These are phyloP conservation scores for Dicrostonyx torquatus DNA, from an alignment of 2,797 vertebrate species.

Conservation along the genomic window DNA sequence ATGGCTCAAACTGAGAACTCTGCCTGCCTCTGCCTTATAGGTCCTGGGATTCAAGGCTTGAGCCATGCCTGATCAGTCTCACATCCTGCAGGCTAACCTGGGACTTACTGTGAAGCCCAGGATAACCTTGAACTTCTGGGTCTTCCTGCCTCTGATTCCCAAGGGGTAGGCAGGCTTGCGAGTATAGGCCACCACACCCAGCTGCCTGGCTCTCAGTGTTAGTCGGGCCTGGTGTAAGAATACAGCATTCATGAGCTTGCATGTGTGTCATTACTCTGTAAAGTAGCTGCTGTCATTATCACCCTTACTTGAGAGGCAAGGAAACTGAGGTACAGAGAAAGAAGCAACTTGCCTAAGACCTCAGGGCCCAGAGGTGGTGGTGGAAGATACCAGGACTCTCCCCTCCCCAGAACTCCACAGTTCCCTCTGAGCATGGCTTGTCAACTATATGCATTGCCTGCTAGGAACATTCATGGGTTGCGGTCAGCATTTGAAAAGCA, in stretches of 20 bases:
- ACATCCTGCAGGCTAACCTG: background rate
- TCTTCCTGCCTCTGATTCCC: background rate
- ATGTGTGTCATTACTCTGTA: background rate
- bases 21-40: background rate
- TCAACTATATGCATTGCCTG: fast-evolving
- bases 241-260: fast-evolving
- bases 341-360: background rate
- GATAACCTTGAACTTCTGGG: background rate
- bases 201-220: background rate
- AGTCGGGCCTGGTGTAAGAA: background rate
- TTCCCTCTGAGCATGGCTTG: background rate
- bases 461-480: too few species aligned
- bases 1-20: background rate
- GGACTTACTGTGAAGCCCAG: background rate
- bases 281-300: background rate
- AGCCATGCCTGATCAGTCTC: background rate
- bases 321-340: background rate
- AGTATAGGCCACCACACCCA: background rate
- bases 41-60: background rate
- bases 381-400: background rate
- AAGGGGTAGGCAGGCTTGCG: background rate
- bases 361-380: background rate
- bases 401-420: background rate
- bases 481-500: background rate
- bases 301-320: background rate